Evolutionary conservation across 2,113 vertebrate species (phyloP), one percentile per base, ranked within the genome.

Genomic region (Bostrychus sinensis): DNA sequence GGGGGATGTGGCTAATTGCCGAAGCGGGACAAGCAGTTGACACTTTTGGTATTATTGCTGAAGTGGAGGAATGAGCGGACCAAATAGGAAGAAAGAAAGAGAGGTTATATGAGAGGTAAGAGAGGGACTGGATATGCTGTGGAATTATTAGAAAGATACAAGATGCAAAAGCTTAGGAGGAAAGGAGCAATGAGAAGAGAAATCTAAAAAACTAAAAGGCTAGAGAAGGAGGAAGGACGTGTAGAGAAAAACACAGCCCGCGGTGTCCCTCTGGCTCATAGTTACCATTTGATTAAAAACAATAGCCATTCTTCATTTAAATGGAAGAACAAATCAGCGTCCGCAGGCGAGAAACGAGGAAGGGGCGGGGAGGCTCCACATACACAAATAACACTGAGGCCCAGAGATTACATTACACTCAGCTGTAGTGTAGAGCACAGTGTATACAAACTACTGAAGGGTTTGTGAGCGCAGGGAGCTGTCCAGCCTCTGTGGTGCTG

Each of bases 211-310:
- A 77, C 56, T 60, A 42, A 70, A 56, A 62, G 64, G 65, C 65
- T 55, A 59, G 70, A 64, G 19, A 26, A 59, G 55, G 39, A 68
- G 43, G 34, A 28, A 37, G 51, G 30, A 37, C 37, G 41, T 48
- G 38, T 42, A 56, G 56, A 66, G 39, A 14, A 45, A 62, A 75
- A 79, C 39, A 48, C 65, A 75, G 60, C 28, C 65, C 42, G 63
- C 56, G 69, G 51, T 81, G 70, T 88, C 70, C 85, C 86, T 82
- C 70, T 63, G 70, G 83, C 86, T 88, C 75, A 73, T 77, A 83
- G 86, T 79, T 70, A 80, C 78, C 66, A 62, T 80, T 86, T 88
- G 89, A 91, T 91, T 90, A 90, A 91, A 87, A 86, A 89, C 77
- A 86, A 89, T 81, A 86, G 69, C 78, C 56, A 80, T 88, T 88